A percentile compares a stretch with the other conserved stretches of the same genome.
Conservation (phyloP, 23 tunicate species). For the Phallusia fumigata region DNA sequence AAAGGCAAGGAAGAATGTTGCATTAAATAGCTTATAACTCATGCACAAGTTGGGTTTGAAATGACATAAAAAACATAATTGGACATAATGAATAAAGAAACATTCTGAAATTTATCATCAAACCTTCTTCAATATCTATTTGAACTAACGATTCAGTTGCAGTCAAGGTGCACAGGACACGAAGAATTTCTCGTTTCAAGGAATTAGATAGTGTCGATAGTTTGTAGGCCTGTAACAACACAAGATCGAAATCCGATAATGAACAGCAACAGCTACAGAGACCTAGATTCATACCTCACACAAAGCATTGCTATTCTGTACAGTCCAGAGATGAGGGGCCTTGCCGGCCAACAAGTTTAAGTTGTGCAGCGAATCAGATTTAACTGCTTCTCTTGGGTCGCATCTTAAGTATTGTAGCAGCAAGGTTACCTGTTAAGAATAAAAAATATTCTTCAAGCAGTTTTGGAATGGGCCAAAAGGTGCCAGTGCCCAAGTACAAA, state of each 20-base stretch:
- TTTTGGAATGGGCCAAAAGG: no score
- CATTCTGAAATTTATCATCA: neutral
- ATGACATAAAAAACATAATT: no score
- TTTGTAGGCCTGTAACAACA: slow-evolving; percentile 47
- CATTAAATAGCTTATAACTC: no score
- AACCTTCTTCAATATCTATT: slow-evolving; percentile 46
- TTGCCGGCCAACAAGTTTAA: slow-evolving; percentile 68
- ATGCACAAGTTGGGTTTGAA: no score
- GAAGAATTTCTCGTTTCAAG: slow-evolving; percentile 55
- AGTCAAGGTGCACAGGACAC: slow-evolving; percentile 58
- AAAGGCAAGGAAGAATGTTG: no score
- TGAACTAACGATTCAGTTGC: slow-evolving; percentile 17
- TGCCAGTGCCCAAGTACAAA: no score
- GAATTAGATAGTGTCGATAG: slow-evolving; percentile 52
- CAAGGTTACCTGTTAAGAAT: slow-evolving; percentile 60
- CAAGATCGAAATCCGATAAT: neutral
- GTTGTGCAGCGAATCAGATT: slow-evolving; percentile 57
- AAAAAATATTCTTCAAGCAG: no score
- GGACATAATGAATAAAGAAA: no score
- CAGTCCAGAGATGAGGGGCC: slow-evolving; percentile 86
- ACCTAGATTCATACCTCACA: slow-evolving; percentile 52
- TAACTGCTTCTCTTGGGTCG: slow-evolving; percentile 84
- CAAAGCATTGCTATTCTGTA: slow-evolving; percentile 38
- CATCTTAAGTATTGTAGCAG: slow-evolving; percentile 74
- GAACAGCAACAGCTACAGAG: no score